phyloP scores from a whole-genome alignment of 2,797 vertebrate genomes.

The Jordanella pulchra region DNA sequence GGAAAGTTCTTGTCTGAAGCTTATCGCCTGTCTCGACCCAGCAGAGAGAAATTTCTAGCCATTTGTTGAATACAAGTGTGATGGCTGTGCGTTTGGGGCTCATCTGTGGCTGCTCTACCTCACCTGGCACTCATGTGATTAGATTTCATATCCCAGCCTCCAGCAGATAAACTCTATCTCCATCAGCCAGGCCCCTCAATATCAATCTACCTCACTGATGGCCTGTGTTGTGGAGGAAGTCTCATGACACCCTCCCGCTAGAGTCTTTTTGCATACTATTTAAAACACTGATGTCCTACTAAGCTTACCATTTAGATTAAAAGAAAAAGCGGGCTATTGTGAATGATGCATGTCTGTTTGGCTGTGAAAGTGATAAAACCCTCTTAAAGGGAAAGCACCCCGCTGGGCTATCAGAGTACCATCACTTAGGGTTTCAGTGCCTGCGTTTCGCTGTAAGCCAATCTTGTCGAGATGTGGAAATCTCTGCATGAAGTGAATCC shows the following conservation, averaged over 20 bases:
- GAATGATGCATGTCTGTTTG: constrained; percentile 33
- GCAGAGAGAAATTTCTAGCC: constrained; percentile 72
- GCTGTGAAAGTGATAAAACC: constrained; percentile 35
- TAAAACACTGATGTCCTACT: constrained; percentile 46
- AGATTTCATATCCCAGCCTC: constrained; percentile 76
- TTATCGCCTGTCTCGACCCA: constrained; percentile 73
- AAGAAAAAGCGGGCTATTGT: constrained; percentile 26
- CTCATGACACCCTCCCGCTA: constrained; percentile 49
- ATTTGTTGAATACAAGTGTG: constrained; percentile 76
- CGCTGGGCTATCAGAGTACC: constrained; percentile 7
- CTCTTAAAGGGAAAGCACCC: constrained; percentile 29
- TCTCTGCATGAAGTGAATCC: constrained; percentile 30
- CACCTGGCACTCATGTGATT: constrained; percentile 79
- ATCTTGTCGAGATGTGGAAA: constrained; percentile 21
- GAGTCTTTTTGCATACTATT: constrained; percentile 57
- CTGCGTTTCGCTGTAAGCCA: constrained; percentile 19
- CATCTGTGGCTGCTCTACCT: constrained; percentile 75
- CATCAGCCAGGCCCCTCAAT: constrained; percentile 72
- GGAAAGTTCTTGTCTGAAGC: constrained; percentile 71
- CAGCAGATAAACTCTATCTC: constrained; percentile 81
- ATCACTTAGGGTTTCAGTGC: constrained; percentile 13
- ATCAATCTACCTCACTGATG: constrained; percentile 73
- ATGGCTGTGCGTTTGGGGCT: constrained; percentile 66
- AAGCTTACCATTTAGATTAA: constrained; percentile 47
- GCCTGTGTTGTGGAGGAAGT: constrained; percentile 47